phyloP scores from a whole-genome alignment of 92 coral and sea anemone genomes.

The Plumapathes pennacea region DNA sequence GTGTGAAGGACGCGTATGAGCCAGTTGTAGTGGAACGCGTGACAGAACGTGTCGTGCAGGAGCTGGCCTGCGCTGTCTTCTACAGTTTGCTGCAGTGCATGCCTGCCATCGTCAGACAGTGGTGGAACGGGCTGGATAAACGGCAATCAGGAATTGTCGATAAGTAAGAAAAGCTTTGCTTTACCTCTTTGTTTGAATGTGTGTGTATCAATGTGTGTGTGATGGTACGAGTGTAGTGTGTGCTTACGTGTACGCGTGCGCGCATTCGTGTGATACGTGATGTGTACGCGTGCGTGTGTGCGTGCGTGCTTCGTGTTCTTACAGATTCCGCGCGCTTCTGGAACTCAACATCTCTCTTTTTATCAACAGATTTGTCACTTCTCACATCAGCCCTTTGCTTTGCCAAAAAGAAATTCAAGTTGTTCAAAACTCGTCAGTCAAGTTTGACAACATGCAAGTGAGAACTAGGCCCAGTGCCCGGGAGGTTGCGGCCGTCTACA shows the following conservation, averaged over 20 bases:
- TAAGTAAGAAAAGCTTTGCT: too few species aligned
- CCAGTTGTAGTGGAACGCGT: constrained; percentile 42
- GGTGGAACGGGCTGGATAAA: constrained; percentile 96
- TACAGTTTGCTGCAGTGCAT: constrained; percentile 77
- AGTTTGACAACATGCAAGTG: constrained; percentile 88
- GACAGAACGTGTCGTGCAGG: constrained; percentile 72
- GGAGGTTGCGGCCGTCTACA: constrained; percentile 96
- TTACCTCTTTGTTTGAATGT: too few species aligned
- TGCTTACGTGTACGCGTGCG: too few species aligned
- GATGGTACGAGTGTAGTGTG: too few species aligned
- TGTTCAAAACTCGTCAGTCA: constrained; percentile 75
- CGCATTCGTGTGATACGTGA: too few species aligned
- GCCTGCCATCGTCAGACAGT: constrained; percentile 94
- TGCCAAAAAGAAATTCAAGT: constrained; percentile 86
- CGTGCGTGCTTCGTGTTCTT: too few species aligned
- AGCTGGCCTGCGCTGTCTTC: constrained; percentile 63
- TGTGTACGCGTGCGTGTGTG: too few species aligned
- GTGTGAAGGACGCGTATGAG: constrained; percentile 47
- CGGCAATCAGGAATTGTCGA: constrained; percentile 79
- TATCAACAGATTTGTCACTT: constrained; percentile 70
- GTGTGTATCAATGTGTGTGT: too few species aligned
- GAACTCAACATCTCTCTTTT: background rate
- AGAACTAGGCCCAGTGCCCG: constrained; percentile 94
- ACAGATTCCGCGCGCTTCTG: too few species aligned
- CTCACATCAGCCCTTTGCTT: constrained; percentile 73